Base-by-base conservation (phyloP, 2,113 vertebrate species). In the Scortum barcoo region DNA sequence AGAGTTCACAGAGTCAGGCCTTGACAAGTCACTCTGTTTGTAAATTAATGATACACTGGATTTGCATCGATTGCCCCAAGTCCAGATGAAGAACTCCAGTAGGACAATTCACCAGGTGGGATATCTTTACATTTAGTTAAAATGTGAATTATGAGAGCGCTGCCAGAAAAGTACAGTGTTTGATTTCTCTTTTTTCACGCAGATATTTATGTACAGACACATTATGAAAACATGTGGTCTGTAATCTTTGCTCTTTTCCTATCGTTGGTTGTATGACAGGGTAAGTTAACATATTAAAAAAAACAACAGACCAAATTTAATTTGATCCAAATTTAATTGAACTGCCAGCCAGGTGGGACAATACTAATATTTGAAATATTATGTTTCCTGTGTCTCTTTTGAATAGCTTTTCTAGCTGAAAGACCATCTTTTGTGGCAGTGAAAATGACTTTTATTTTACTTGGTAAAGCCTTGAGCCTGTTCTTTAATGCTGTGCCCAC, bases 201-300 rank as follows among this genome's bases (percentile, higher is more conserved):
- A 65, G 22, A 46, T 11, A 33, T 14, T 44, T 1, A 28, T 70
- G 24, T 2, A 17, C n/a, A 44, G 7, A 66, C 26, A 74, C 4
- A 16, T 5, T 17, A 2, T 5, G 51, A 72, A 56, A 87, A 81
- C 46, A 89, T 87, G 87, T 89, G 74, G 80, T 4, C 72, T 54
- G 60, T 72, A 12, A 72, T 84, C 58, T 20, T 86, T 5, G 16
- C 61, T 44, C 30, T 87, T 26, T 22, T 84, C 50, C 19, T 87
- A 0, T 22, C 68, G 57, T 3, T 89, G 51, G 51, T 81, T 24
- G 26, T 91, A 58, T 72, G 71, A 22, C 75, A 86, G 7, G 72
- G 84, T 91, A 40, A 84, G 86, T 85, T 20, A 12, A 26, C 7
- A 3, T 60, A 0, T 12, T 12, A 46, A 30, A 3, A 51, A 51